Base-by-base conservation (phyloP, 53 echinoderm and acorn worm species). In the Glandiceps talaboti region DNA sequence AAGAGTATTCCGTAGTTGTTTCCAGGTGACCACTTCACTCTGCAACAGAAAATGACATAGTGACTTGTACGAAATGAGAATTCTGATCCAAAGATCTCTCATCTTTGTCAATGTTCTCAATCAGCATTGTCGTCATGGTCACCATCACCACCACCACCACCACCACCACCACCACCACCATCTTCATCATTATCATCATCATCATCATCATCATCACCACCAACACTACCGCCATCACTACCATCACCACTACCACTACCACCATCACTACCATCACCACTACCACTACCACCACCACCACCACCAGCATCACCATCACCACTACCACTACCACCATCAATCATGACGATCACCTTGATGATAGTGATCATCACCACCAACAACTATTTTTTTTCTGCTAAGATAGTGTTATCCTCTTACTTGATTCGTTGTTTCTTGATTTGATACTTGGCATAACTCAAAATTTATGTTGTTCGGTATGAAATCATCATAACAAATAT, bases 361-460 rank as follows among this genome's bases (percentile, higher is more conserved):
- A n/a, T n/a, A n/a, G n/a, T n/a, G n/a, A n/a, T n/a, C n/a, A n/a
- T n/a, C n/a, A n/a, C n/a, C n/a, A n/a, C n/a, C n/a, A n/a, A 85
- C 29, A 75, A 76, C 28, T 27, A 86, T 77, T 73, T 82, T 74
- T 33, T 77, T 31, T 77, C 84, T 84, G 75, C 84, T 85, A 30
- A 88, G 28, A 29, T 82, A 81, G 73, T 88, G 85, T 28, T 80
- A 85, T 73, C 81, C 78, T 28, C 85, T 26, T 32, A 80, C 32
- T 27, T 31, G 14, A 79, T 45, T 45, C 20, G 20, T 45, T 45
- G 20, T 45, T 45, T 45, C 6, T 45, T 45, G 6, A 45, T n/a
- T n/a, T n/a, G n/a, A n/a, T n/a, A n/a, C n/a, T n/a, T n/a, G n/a
- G n/a, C n/a, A n/a, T n/a, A n/a, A n/a, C n/a, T 45, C 29, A 77